Base-by-base conservation (phyloP, 92 coral and sea anemone species). In the Parazoanthus atlanticus region DNA sequence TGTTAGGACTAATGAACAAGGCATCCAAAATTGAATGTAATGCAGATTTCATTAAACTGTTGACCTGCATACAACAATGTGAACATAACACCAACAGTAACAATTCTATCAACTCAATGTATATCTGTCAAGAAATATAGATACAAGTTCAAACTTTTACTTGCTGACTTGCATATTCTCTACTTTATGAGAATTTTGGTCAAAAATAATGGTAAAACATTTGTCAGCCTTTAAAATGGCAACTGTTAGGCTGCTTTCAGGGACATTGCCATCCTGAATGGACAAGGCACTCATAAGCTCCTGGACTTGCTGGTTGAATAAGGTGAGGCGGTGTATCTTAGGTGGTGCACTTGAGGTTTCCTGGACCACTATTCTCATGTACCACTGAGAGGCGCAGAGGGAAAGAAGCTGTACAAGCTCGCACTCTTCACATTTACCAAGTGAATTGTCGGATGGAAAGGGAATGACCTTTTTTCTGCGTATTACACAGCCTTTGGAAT, bases 271-370 rank as follows among this genome's bases (percentile, higher is more conserved):
- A 34, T 66, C 70, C 34, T 84, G 36, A 66, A 81, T 71, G 73
- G 84, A 40, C 76, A 88, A 52, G 82, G n/a, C 77, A 38, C 69
- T 76, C 75, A 33, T 41, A 33, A 92, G 90, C 72, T 89, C 90
- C 69, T 92, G 73, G 40, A 86, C 92, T 77, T 92, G 91, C 85
- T 89, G 88, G 86, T 92, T 86, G 70, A 80, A 92, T 80, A 92
- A 88, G 29, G 64, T 78, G 70, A 89, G 78, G 67, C 78, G 66
- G 74, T 66, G 83, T 81, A 58, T 79, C 46, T 92, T 89, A 86
- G 71, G 31, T 79, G 88, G 92, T 58, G 90, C 79, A 32, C 85
- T 81, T 75, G 90, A 72, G 72, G 88, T 70, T 80, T 80, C 84
- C 64, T 92, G 94, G 76, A 92, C 89, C 30, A 89, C 33, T 31